Base-by-base conservation (phyloP, 1,140 invertebrate species). In the Cydia splendana region DNA sequence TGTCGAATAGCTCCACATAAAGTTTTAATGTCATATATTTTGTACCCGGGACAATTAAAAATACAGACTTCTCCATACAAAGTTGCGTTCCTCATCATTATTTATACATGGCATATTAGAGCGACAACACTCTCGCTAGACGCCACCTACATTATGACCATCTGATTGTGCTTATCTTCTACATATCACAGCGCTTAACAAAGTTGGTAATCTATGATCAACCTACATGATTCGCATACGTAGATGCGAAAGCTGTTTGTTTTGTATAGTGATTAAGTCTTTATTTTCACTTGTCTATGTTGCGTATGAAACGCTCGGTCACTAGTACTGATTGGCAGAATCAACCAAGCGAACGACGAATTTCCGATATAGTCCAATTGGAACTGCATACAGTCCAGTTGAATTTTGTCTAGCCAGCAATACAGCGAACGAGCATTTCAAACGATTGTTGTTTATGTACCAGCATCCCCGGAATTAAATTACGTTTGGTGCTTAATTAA, bases 401-500 rank as follows among this genome's bases (percentile, higher is more conserved):
- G 18, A 62, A 62, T 62, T 62, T 62, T 62, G 57, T 24, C n/a
- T 10, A 62, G 10, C 10, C n/a, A 62, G 57, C 57, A 62, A 62
- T 18, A 57, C 48, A 51, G 15, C 57, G 57, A 24, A 62, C 57
- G 20, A 18, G 57, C 57, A 24, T 62, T 62, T 24, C 20, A 62
- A 12, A 62, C 57, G 20, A 62, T 24, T 24, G 9, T 62, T 62
- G 57, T 62, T 62, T 24, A 53, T 12, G 18, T 62, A 24, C 57
- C 9, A 62, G 57, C n/a, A 18, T 62, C 7, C 53, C 20, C 18
- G 20, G 5, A 62, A 62, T 62, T 62, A 62, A 24, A 62, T 62
- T 62, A 62, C 57, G n/a, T 62, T 62, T n/a, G 20, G 20, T 62
- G 57, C 20, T 62, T 62, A 62, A 62, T 62, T 62, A 62, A 62